Evolutionary conservation across 2,113 vertebrate genomes (phyloP).

Genomic region (Nettapus auritus): DNA sequence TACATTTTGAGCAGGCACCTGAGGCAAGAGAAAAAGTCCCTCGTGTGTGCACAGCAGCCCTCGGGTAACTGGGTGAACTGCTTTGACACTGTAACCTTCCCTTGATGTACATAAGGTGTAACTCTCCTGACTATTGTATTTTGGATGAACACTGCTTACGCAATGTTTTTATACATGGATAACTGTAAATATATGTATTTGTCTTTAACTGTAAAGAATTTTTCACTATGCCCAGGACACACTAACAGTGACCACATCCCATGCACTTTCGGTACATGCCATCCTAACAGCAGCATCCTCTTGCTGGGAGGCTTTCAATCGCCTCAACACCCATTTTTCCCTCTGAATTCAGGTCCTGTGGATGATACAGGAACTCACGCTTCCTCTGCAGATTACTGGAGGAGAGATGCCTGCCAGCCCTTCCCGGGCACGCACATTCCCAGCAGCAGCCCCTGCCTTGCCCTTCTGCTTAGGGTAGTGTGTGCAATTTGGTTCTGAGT

Average conservation of each 20-base stretch:
- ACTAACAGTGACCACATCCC: rapidly evolving
- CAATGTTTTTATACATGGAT: background rate
- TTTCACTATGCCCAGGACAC: background rate
- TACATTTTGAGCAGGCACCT: background rate
- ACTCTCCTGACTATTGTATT: background rate
- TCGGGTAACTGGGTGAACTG: background rate
- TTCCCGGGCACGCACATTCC: background rate
- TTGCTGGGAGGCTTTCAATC: background rate
- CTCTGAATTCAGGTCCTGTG: background rate
- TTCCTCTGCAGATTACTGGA: background rate
- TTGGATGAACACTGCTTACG: background rate
- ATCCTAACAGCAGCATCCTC: background rate
- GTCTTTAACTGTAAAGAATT: background rate
- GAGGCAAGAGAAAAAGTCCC: background rate
- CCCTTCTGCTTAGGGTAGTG: background rate
- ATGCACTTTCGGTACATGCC: background rate
- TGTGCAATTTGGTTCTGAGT: conserved; percentile 1
- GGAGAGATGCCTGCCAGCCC: background rate
- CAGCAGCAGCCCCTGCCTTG: background rate
- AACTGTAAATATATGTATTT: too few species aligned
- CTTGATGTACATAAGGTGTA: rapidly evolving
- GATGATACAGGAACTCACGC: background rate
- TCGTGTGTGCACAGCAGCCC: background rate
- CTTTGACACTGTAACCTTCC: background rate
- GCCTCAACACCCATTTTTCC: background rate